A percentile compares a stretch with the other conserved stretches of the same genome.
phyloP scores from a whole-genome alignment of 2,797 vertebrate species.

The Malacoctenus gilli region DNA sequence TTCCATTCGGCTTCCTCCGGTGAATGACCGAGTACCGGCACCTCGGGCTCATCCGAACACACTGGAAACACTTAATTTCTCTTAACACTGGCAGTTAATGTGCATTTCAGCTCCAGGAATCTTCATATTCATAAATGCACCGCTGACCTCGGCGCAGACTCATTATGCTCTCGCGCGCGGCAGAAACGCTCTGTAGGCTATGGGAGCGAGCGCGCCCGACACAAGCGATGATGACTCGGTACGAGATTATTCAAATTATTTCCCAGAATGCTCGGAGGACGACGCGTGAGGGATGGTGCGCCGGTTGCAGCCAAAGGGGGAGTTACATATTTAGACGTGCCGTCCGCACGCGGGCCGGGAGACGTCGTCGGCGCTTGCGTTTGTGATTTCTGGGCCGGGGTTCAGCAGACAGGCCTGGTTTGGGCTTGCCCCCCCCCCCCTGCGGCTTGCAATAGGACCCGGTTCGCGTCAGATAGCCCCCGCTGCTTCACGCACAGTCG shows the following conservation, averaged over 20 bases:
- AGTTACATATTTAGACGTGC: not conserved
- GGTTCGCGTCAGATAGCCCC: not conserved
- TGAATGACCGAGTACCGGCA: constrained; percentile 54
- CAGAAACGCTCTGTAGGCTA: not conserved
- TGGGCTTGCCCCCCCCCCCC: not conserved
- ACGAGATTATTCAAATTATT: constrained; percentile 4
- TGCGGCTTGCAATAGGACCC: not conserved
- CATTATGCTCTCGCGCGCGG: constrained; percentile 6
- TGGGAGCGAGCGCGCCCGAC: not conserved
- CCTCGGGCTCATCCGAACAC: constrained; percentile 28
- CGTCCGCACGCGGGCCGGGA: not conserved
- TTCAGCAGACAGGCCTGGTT: not conserved
- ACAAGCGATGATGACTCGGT: not conserved
- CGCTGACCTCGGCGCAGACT: constrained; percentile 28
- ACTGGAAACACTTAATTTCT: constrained; percentile 48
- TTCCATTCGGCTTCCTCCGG: constrained; percentile 45
- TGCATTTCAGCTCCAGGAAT: constrained; percentile 25
- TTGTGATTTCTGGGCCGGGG: not conserved
- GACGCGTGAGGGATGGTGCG: not conserved
- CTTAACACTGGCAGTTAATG: constrained; percentile 37
- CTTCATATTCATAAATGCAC: constrained; percentile 29
- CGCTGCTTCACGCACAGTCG: too few species aligned
- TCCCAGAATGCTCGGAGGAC: not conserved
- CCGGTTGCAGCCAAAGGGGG: too few species aligned
- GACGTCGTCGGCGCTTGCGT: not conserved